Evolutionary conservation across 1,140 invertebrate genomes (phyloP), one percentile per base, ranked within the genome.

Genomic region (Ptiloglossa arizonensis): DNA sequence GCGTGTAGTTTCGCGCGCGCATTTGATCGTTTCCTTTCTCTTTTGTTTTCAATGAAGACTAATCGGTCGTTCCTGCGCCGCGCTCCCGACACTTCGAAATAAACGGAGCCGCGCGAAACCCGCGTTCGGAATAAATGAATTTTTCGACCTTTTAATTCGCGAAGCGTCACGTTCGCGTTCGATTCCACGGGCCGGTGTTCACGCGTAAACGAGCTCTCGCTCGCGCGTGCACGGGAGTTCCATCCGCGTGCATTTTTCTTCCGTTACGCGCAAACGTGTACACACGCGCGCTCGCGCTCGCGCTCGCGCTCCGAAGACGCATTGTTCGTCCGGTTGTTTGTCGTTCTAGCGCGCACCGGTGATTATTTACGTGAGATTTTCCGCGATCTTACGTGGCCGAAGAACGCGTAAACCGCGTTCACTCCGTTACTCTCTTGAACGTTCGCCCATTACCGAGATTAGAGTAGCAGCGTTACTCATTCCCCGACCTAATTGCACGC

Each of bases 31-130:
- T 83, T 83, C 82, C 82, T 83, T 83, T 83, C 82, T 83, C 81
- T 83, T 83, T 83, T 83, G 82, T 83, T 83, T 83, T 62, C 82
- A 79, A 83, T 83, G 70, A 81, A 83, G 82, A 83, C 72, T 83
- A 83, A 83, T 83, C 81, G 76, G 38, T 79, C 59, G 75, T 82
- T 83, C 75, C 75, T 69, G 81, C 69, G 67, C 68, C 57, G 32
- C 69, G 57, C n/a, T n/a, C n/a, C 78, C 32, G 70, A 70, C 69
- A 69, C 82, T 57, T 63, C 38, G 63, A 48, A 70, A 81, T 70
- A 83, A 50, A 57, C 69, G 68, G 35, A 5, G 50, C 38, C 60
- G 62, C 54, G 64, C 75, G 71, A 69, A 62, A 41, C 1, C 41
- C n/a, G n/a, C n/a, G n/a, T n/a, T n/a, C n/a, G 4, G 38, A 22